Base-by-base conservation (phyloP, 35 echinoderm and acorn worm species). In the Amphiura filiformis region DNA sequence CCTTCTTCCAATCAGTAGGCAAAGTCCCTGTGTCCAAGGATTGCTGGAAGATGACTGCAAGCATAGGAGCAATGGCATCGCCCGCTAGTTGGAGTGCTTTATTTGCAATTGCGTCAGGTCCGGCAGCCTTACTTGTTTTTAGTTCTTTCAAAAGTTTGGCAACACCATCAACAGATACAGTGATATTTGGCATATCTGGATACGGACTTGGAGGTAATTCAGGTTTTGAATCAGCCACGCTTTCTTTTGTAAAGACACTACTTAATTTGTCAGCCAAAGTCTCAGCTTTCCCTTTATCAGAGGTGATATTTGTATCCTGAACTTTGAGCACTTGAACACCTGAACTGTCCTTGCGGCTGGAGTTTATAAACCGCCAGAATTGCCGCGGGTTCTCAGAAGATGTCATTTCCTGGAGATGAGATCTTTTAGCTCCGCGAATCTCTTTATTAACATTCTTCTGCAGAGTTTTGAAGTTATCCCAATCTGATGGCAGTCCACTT, bases 1-100 rank as follows among this genome's bases (percentile, higher is more conserved):
- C 65, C 70, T 30, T 84, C 56, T 57, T 56, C 89, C 89, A 91
- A 39, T 91, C 89, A 13, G 34, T n/a, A 23, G 82, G 61, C 41
- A 91, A 65, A 22, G 39, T 39, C 39, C 89, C 89, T 0, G 39
- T 17, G 32, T 85, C 39, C 1, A 79, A 1, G 13, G 81, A 85
- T 57, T 85, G 81, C 32, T 91, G 89, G 70, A 83, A 90, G 26
- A 85, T 84, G 32, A 35, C 30, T 26, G 23, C 2, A 12, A 92
- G 78, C 11, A 87, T 86, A 18, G 78, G 78, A 28, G 79, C 77
- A 57, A 92, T 87, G 76, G 81, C 91, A 22, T 87, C 38, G 18
- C 84, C 91, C 13, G 85, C 49, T 34, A 82, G 3, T 38, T 82
- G 87, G 0, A 87, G 65, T 26, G 57, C 79, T 42, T 75, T 32